These are phyloP conservation scores for Gadopsis marmoratus DNA, from an alignment of 2,797 vertebrate species.

Conservation along the genomic window DNA sequence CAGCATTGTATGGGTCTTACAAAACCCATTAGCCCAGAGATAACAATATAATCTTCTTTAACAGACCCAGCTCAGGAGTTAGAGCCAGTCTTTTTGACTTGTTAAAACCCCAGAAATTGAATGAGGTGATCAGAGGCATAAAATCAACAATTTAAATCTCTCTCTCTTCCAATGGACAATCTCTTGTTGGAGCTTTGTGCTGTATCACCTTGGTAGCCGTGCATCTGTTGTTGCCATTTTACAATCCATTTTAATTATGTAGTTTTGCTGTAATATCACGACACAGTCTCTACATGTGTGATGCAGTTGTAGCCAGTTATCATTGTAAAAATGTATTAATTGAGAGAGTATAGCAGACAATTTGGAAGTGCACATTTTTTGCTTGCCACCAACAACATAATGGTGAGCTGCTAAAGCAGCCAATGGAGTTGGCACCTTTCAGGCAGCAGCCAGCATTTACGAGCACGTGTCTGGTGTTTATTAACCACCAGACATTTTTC, in stretches of 20 bases:
- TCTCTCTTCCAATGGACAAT: slow-evolving; percentile 19
- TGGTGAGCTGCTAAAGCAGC: slow-evolving; percentile 54
- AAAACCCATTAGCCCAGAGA: slow-evolving; percentile 42
- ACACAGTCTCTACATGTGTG: slow-evolving; percentile 32
- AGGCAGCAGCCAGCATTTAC: slow-evolving; percentile 65
- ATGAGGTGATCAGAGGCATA: slow-evolving; percentile 31
- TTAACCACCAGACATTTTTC: slow-evolving; percentile 75
- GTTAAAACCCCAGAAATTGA: slow-evolving; percentile 48
- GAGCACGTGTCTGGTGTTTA: slow-evolving; percentile 76
- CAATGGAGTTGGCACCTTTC: slow-evolving; percentile 52
- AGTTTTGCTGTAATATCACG: slow-evolving; percentile 20
- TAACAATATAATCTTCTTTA: slow-evolving; percentile 44
- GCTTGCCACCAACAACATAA: slow-evolving; percentile 30
- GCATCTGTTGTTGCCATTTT: slow-evolving; percentile 38
- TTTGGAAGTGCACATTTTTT: slow-evolving; percentile 34
- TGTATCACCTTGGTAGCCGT: not conserved
- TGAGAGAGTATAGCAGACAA: slow-evolving; percentile 8
- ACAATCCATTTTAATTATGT: slow-evolving; percentile 25
- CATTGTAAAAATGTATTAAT: slow-evolving; percentile 9
- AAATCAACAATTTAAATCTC: slow-evolving; percentile 27
- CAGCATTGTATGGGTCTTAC: slow-evolving; percentile 41
- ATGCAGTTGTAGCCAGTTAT: not conserved
- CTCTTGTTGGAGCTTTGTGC: not conserved
- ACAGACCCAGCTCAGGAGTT: slow-evolving; percentile 28
- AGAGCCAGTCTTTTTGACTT: slow-evolving; percentile 29